Percentiles rank a stretch among this genome's conserved stretches.
Conservation (phyloP, 2,797 vertebrate species). For the Crenuchus spilurus region DNA sequence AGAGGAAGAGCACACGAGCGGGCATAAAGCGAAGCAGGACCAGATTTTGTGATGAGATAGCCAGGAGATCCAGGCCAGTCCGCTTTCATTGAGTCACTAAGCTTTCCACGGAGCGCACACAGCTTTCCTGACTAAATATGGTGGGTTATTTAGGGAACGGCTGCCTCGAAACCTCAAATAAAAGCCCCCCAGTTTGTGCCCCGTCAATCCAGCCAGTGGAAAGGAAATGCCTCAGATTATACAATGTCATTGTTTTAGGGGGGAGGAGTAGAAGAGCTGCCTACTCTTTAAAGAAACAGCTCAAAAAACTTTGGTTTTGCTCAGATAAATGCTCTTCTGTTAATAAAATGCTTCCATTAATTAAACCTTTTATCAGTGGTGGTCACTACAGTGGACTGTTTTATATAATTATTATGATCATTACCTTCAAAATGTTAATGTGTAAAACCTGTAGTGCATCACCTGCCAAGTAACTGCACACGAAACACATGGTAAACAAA, state of each 20-base stretch:
- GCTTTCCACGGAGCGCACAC: background rate
- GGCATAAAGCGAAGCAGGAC: background rate
- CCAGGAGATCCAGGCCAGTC: constrained; percentile 22
- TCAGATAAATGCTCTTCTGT: too few relatives aligned
- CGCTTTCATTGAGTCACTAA: constrained; percentile 44
- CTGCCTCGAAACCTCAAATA: constrained; percentile 14
- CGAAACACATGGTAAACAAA: too few relatives aligned
- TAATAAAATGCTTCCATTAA: too few relatives aligned
- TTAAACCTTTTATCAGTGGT: too few relatives aligned
- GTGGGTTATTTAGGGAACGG: constrained; percentile 19
- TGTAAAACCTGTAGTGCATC: too few relatives aligned
- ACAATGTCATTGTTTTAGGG: constrained; percentile 29
- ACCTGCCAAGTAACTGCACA: too few relatives aligned
- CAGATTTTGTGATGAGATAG: constrained; percentile 35
- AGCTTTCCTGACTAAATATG: constrained; percentile 47
- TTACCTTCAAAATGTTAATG: too few relatives aligned
- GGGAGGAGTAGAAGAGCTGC: background rate
- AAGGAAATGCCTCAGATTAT: constrained; percentile 60
- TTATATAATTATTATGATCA: too few relatives aligned
- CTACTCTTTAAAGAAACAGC: constrained; percentile 8
- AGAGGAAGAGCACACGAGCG: constrained; percentile 21
- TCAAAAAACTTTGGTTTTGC: too few relatives aligned
- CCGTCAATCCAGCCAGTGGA: constrained; percentile 35
- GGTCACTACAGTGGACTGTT: too few relatives aligned
- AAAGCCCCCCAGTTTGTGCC: constrained; percentile 18